Evolutionary conservation across 2,888 invertebrate genomes (phyloP).

Genomic region (Megaustenia siamemsis): DNA sequence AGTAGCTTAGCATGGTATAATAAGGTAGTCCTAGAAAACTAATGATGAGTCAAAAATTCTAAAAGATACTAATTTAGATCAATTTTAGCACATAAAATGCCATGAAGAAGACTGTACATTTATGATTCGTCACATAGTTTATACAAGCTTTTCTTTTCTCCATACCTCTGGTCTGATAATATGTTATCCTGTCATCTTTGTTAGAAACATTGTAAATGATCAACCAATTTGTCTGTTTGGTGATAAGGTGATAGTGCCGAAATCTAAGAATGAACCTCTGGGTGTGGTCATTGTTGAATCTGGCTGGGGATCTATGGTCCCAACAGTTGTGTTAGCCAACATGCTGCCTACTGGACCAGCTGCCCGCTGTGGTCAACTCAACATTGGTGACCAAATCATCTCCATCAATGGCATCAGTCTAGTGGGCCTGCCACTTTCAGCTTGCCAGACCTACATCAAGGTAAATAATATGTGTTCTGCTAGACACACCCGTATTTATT

Average conservation of each 20-base stretch:
- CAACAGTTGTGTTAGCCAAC: slow-evolving; percentile 99
- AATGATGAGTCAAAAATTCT: too few relatives aligned
- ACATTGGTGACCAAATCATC: slow-evolving; percentile 99
- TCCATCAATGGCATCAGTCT: slow-evolving; percentile 99
- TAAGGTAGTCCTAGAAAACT: too few relatives aligned
- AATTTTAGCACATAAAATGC: too few relatives aligned
- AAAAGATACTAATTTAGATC: too few relatives aligned
- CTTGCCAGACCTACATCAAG: slow-evolving; percentile 99
- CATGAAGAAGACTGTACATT: too few relatives aligned
- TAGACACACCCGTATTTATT: too few relatives aligned
- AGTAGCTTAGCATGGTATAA: too few relatives aligned
- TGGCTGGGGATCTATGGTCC: slow-evolving; percentile 99
- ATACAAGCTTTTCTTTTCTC: too few relatives aligned
- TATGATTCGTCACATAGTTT: too few relatives aligned
- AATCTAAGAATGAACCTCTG: slow-evolving; percentile 97
- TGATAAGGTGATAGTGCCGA: slow-evolving; percentile 95
- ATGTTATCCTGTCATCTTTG: too few relatives aligned
- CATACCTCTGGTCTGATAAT: too few relatives aligned
- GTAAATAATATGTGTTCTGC: slow-evolving; percentile 84
- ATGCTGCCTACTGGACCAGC: slow-evolving; percentile 97
- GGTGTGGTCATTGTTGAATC: slow-evolving; percentile 99
- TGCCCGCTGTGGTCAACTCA: slow-evolving; percentile 97
- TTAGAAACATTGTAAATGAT: too few relatives aligned
- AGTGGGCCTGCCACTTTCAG: slow-evolving; percentile 97
- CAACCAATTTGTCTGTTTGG: not conserved